Evolutionary conservation across 2,113 vertebrate genomes (phyloP), one percentile per base, ranked within the genome.

Genomic region (Trichomycterus rosablanca): DNA sequence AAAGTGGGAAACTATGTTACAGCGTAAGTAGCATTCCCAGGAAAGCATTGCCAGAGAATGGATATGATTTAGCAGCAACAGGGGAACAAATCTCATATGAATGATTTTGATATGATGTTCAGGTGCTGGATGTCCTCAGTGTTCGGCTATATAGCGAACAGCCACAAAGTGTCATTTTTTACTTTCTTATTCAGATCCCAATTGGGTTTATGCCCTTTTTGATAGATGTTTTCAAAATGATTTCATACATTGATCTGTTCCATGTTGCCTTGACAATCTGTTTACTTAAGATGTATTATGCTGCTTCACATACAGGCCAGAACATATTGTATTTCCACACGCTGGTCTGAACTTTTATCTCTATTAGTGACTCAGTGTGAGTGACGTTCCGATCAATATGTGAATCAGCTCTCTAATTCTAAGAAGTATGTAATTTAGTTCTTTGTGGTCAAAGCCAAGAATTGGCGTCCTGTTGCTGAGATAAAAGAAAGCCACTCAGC

Each of bases 211-310:
- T 40, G 4, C 14, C 12, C 37, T 40, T 11, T n/a, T 5, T 40
- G 14, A 1, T 40, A 40, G 1, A n/a, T 14, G 12, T 5, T 46
- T 6, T 11, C 14, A 3, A 22, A 46, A 48, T 22, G 32, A 40
- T 37, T 48, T 40, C 8, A 18, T 61, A 20, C 46, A 44, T 28
- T 45, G 12, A 16, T 55, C 45, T 18, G 56, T 66, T 66, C 26
- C 23, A 8, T 24, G 14, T 12, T 16, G 22, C 5, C 30, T 10
- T 43, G 48, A 24, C 57, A 54, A 46, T 53, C 39, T 63, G 30
- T 63, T 67, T 52, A 58, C 6, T 11, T 12, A 7, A 30, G 54
- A 72, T 72, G 46, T 53, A 63, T 63, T 23, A 46, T 54, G 48
- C 48, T 28, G 18, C 12, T 16, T 14, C 52, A 63, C n/a, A 65